phyloP scores from a whole-genome alignment of 37 sponge, comb jelly and placozoan genomes.

The Dysidea cf. avara region DNA sequence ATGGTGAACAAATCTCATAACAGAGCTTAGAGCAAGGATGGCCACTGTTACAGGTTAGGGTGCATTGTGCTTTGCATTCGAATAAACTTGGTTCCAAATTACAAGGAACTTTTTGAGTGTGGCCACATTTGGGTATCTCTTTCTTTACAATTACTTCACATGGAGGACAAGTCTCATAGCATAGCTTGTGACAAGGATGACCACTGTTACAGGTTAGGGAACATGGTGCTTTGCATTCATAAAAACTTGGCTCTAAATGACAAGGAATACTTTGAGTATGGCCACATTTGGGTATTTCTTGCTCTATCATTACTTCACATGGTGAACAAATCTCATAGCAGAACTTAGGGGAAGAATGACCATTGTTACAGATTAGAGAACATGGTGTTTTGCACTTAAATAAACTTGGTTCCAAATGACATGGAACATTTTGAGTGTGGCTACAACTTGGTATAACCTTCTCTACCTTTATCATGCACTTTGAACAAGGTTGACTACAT shows the following conservation, averaged over 20 bases:
- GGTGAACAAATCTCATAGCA: conserved; percentile 34
- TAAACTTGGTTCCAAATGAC: conserved; percentile 22
- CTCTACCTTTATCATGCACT: conserved; percentile 16
- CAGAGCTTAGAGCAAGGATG: conserved; percentile 43
- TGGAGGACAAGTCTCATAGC: conserved; percentile 27
- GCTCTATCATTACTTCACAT: conserved; percentile 20
- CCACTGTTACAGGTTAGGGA: conserved; percentile 11
- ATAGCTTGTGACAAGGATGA: conserved; percentile 38
- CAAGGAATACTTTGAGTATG: conserved; percentile 49
- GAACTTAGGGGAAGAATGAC: conserved; percentile 33
- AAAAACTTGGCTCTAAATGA: conserved; percentile 20
- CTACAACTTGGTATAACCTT: conserved; percentile 49
- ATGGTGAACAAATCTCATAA: conserved; percentile 28
- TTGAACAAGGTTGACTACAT: conserved; percentile 25
- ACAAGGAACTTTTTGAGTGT: too few relatives aligned
- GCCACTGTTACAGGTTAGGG: conserved; percentile 11
- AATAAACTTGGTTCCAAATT: conserved; percentile 29
- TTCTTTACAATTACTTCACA: conserved; percentile 21
- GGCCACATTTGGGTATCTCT: too few relatives aligned
- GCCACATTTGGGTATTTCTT: conserved; percentile 37
- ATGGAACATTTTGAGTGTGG: too few relatives aligned
- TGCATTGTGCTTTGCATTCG: conserved; percentile 52
- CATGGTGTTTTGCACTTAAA: conserved; percentile 58
- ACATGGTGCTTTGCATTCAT: conserved; percentile 47
- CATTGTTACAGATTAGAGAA: conserved; percentile 8